These are phyloP conservation scores for Myiagra hebetior DNA, from an alignment of 2,113 vertebrate species.

Conservation along the genomic window DNA sequence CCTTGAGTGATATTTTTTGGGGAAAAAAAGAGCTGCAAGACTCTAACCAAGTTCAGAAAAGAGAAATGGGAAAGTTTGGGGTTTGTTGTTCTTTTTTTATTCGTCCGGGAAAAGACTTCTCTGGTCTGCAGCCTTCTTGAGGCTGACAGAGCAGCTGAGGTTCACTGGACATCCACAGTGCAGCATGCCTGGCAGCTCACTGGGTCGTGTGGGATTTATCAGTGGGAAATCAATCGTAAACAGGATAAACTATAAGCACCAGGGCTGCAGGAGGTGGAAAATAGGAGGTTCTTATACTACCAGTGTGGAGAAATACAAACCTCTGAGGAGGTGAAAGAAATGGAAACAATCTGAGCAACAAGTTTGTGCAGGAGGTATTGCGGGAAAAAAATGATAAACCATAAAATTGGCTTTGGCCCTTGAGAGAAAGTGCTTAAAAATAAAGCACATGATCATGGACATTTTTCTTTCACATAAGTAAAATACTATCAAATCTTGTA, in stretches of 20 bases:
- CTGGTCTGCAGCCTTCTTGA: neutral
- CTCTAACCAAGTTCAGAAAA: neutral
- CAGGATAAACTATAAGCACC: neutral
- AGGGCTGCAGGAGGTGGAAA: neutral
- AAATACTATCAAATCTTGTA: neutral
- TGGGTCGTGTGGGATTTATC: neutral
- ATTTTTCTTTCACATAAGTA: neutral
- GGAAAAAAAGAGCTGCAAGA: neutral
- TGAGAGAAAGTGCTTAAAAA: neutral
- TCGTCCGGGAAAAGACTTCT: neutral
- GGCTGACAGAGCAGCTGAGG: neutral
- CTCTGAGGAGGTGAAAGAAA: neutral
- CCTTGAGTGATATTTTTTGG: neutral
- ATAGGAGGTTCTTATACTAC: neutral
- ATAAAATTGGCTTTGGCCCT: neutral
- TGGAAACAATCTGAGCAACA: neutral
- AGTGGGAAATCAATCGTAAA: neutral
- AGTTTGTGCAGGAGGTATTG: neutral
- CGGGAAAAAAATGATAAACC: neutral
- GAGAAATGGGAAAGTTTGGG: neutral
- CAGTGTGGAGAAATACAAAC: neutral
- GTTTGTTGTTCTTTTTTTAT: neutral
- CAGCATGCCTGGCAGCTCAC: neutral
- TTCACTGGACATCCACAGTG: neutral
- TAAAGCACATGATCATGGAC: neutral